Evolutionary conservation across 2,888 invertebrate species (phyloP).

Genomic region (Augochlorella aurata): DNA sequence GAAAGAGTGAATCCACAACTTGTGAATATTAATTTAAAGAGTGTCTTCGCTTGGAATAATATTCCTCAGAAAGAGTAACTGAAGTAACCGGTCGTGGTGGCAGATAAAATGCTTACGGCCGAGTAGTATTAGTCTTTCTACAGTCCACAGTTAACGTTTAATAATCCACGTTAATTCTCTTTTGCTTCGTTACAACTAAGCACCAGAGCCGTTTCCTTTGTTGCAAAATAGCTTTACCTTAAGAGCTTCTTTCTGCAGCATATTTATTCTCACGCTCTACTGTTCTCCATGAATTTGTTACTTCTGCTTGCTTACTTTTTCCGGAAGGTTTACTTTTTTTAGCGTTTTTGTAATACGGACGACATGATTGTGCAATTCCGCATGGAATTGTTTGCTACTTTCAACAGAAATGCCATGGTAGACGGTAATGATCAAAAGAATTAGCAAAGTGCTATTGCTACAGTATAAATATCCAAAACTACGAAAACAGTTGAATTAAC

Average conservation of each 20-base stretch:
- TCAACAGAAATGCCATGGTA: background rate
- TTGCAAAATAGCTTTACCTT: background rate
- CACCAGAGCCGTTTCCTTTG: background rate
- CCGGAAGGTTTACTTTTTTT: background rate
- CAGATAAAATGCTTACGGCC: too few relatives aligned
- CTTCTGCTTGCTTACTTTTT: background rate
- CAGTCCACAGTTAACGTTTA: background rate
- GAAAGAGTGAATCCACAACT: too few relatives aligned
- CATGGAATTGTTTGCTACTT: background rate
- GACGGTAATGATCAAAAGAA: background rate
- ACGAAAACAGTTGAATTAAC: background rate
- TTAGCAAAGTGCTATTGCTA: background rate
- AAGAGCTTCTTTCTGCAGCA: background rate
- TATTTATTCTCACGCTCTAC: background rate
- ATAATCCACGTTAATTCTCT: background rate
- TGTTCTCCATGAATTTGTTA: background rate
- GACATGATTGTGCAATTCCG: background rate
- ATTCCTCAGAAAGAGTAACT: too few relatives aligned
- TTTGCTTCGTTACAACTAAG: background rate
- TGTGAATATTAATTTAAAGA: too few relatives aligned
- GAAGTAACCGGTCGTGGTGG: too few relatives aligned
- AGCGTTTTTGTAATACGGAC: background rate
- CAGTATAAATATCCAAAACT: background rate
- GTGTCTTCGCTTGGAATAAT: too few relatives aligned
- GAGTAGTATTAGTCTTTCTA: too few relatives aligned